Base-by-base conservation (phyloP, 2,888 invertebrate species). In the Nasonia oneida region DNA sequence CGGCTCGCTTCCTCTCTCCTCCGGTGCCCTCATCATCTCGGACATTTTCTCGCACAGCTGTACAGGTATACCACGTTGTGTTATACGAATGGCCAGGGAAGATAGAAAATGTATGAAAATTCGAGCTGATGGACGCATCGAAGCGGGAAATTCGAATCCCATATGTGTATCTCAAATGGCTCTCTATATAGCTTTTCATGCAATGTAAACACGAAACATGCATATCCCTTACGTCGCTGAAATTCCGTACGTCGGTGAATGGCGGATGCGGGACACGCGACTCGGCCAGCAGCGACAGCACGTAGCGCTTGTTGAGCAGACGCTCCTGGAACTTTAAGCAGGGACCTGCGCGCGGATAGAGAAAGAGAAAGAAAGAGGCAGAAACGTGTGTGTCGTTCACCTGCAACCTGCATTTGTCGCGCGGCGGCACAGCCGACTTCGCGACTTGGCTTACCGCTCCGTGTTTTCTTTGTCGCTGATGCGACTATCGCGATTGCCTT, bases 221-320 rank as follows among this genome's bases (percentile, higher is more conserved):
- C 15, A 53, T 64, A 71, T 50, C 37, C 15, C 78, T 83, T 87
- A 89, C 89, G 33, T 88, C 88, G 33, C 33, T 2, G 71, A 88
- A 88, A 79, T 87, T 87, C 8, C 73, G 78, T 23, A 89, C 81
- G 37, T n/a, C 80, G 37, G 76, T 39, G 79, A 87, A 88, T 14
- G 90, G 89, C 8, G 89, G 89, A 67, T 89, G 88, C 50, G 77
- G 86, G 57, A 89, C 83, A 4, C 83, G 37, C 6, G 83, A 84
- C 50, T 88, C 86, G 47, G 71, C 61, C 75, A 89, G 47, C 33
- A 89, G 71, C 33, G 87, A 82, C 74, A 87, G 87, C 75, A 88
- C 86, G 87, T 89, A 89, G 61, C 83, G 83, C 86, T 90, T 90
- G 73, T 87, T 83, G 53, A 87, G 84, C 64, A 90, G 80, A 82